Base-by-base conservation (phyloP, 2,797 vertebrate species). In the Salmo trutta region DNA sequence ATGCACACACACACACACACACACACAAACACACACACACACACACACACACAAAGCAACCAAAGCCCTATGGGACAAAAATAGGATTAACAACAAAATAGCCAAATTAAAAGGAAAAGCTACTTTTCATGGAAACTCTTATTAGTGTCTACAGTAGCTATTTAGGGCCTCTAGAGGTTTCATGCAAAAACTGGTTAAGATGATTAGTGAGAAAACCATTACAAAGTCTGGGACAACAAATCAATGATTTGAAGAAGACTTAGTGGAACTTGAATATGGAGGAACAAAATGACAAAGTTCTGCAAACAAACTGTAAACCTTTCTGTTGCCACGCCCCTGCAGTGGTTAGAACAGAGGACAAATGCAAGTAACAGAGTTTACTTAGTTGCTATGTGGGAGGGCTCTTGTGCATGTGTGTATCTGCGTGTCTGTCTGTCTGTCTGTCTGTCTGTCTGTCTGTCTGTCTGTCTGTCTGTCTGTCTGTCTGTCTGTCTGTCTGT, bases 361-460 rank as follows among this genome's bases (percentile, higher is more conserved):
- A 67, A 33, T 1, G 5, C 27, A 5, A 67, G 12, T 27, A 66
- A 29, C 36, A 66, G 14, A 19, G 21, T 66, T 10, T 14, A 31
- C 0, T 3, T 0, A 5, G 51, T 54, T 4, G 51, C 47, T 72
- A 2, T 31, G 51, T 53, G 15, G 21, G 47, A 15, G 47, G 47
- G 70, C 24, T 51, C 10, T 47, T 47, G 10, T 71, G 70, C 5
- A 2, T 70, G 70, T 53, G n/a, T 52, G 41, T 52, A 21, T 71
- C 41, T 52, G 69, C 27, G 69, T 71, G 41, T 71, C 41, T 52
- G 69, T 52, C 41, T 53, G 70, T 71, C 21, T 21, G 70, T 71
- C 21, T 53, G 70, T 27, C 21, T 27, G 70, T 27, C 7, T 21
- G 62, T 12, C 2, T 8, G 41, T n/a, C n/a, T 71, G 41, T 71